Evolutionary conservation across 2,888 invertebrate genomes (phyloP), one percentile per base, ranked within the genome.

Genomic region (Acrobasis suavella): DNA sequence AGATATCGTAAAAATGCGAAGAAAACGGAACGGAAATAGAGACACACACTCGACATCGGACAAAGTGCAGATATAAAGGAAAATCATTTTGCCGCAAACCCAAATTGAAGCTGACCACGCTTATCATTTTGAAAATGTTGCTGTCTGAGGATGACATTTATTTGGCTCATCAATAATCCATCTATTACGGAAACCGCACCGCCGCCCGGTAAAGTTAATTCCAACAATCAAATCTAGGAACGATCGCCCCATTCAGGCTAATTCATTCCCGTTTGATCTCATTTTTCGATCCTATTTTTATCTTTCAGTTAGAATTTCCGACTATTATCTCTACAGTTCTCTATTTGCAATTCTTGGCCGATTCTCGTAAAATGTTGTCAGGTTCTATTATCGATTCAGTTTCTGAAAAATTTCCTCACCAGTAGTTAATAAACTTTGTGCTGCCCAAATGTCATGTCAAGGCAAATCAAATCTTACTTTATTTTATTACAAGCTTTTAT

Each of bases 171-270:
- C 65, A 67, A 69, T 70, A 67, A 69, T 63, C 67, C 65, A 62
- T 66, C 72, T 73, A 76, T 77, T 74, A 73, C 71, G 68, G 70
- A 71, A 67, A 71, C 74, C 68, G 68, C 71, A 65, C 65, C 65
- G 61, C 65, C 71, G 67, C 70, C 69, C 72, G 73, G 75, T 81
- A 77, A 83, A 84, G 83, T 83, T 83, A 87, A 87, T 83, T 87
- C 82, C 70, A 75, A 80, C 83, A 84, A 87, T 87, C 83, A 85
- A 84, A 87, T 83, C 78, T 78, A 76, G 68, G 70, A 72, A 71
- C 70, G 69, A 72, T 75, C 70, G 69, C 67, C 70, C 72, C 49
- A 62, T 55, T 60, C 54, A 39, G 49, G 32, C 32, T 32, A 32
- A 32, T 32, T 32, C 7, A 32, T 32, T 32, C 32, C 7, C 32